Base-by-base conservation (phyloP, 2,113 vertebrate species). In the Heteronetta atricapilla region DNA sequence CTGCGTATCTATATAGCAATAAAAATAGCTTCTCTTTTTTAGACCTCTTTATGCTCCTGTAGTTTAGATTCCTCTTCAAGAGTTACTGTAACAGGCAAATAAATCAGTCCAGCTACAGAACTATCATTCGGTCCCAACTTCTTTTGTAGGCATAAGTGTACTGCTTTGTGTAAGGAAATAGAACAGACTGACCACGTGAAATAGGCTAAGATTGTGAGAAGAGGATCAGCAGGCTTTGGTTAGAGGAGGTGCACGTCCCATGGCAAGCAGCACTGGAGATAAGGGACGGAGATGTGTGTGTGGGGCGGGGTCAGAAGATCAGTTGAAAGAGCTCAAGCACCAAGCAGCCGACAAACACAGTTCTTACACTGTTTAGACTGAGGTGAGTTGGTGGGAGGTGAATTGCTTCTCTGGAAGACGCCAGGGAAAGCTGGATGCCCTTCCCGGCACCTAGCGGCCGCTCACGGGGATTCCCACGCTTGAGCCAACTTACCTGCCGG, bases 381-480 rank as follows among this genome's bases (percentile, higher is more conserved):
- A 48, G 28, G 4, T 26, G 28, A 62, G 13, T 38, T 2, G 2
- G 6, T 28, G 21, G 6, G n/a, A 36, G 40, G 40, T 40, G 40
- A 40, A 40, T 40, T 40, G 14, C 14, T 38, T 16, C 13, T 7
- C 3, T 1, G 2, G 34, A 77, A 22, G 25, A 16, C 59, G 25
- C 8, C 38, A 2, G 3, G 11, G 6, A 33, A 44, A 29, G 7
- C 18, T 23, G 10, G 5, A 25, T 52, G 15, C 3, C 18, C 19
- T n/a, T 29, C 8, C 63, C 4, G 0, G 4, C 15, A 18, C 7
- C 4, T 5, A 8, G 55, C 5, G 1, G 25, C 44, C 3, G 2
- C 5, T 13, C 16, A 10, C 23, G 2, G 10, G 8, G 11, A 4
- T 22, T 72, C 46, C 36, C 15, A 19, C 34, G 31, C 46, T 8